Base-by-base conservation (phyloP, 2,113 vertebrate genomes). In the Channa argus region DNA sequence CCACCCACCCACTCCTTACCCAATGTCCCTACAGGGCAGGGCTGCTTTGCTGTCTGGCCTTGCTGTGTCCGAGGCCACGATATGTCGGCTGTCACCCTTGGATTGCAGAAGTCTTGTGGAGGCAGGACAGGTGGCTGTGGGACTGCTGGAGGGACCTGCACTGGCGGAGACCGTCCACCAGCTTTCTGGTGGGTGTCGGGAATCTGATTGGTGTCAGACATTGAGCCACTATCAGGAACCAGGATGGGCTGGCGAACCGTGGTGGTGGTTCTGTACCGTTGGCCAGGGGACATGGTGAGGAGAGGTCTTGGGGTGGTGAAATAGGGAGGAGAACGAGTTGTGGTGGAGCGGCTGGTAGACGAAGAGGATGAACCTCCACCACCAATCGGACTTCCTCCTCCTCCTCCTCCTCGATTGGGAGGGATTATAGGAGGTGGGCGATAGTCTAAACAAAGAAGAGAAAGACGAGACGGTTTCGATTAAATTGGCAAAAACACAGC, bases 11-110 rank as follows among this genome's bases (percentile, higher is more conserved):
- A n/a, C 14, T 74, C 58, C 93, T 91, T 90, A 98, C 98, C 98
- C 76, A 99, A 96, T 0, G 97, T 98, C 65, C 97, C 97, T 1
- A 96, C 82, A 5, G 97, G 98, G 78, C 97, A 99, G 0, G 97
- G 98, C 86, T 97, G 97, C 89, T 97, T 99, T 0, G 97, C 97
- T 68, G 91, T 84, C 82, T 99, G 97, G 43, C 97, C 97, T 87
- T 97, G 97, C 46, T 97, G 96, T 0, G 97, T 98, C 38, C 95
- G 95, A 38, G 97, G 98, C 98, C 98, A 99, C 71, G 95, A 94
- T 63, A 99, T 96, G 52, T 99, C 97, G 0, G 96, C 95, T 5
- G 93, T 96, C 74, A 97, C 92, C 77, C 94, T 46, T 0, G 97
- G 94, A 51, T 94, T 93, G 10, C 98, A 99, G 91, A 96, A 97